Evolutionary conservation across 2,888 invertebrate genomes (phyloP), one percentile per base, ranked within the genome.

Genomic region (Acrobeloides nanus): DNA sequence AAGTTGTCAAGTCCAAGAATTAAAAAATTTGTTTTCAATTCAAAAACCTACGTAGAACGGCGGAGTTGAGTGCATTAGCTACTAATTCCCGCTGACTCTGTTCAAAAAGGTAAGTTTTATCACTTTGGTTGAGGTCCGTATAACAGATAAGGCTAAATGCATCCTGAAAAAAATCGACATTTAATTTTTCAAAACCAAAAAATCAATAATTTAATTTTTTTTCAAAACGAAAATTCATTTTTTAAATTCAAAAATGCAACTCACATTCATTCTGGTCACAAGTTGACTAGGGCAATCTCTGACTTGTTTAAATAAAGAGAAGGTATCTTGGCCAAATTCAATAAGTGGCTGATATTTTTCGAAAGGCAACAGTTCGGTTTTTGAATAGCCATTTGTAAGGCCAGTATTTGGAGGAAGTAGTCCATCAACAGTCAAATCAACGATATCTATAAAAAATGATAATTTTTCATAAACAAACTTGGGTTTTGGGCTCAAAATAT

Each of bases 111-210:
- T 88, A 89, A 53, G 90, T 90, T 54, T 93, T 85, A 17, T 92
- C 92, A 77, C 90, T 90, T 74, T 84, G 84, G 89, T 89, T 92
- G 25, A 93, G 95, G 80, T 95, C 92, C 66, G 89, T 86, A 79
- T 95, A 95, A 39, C 93, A 93, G 74, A 95, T 81, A 74, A 95
- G 81, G 80, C 92, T 92, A 81, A 93, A 95, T 74, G 93, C 93
- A 78, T 93, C 88, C 86, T 90, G 80, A 23, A 52, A 48, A 18
- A n/a, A 18, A 15, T 8, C 8, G 15, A 10, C 4, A 12, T 10
- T 5, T 20, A 20, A 17, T 29, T 21, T 5, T 18, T 8, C 12
- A 15, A 4, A 34, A n/a, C 10, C 17, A 18, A 15, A 17, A 10
- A 35, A 17, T 8, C 8, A 7, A 17, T 7, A 12, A 20, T 23